Percentiles rank a stretch among this genome's conserved stretches.
These are phyloP conservation scores for Phaethornis superciliosus DNA, from an alignment of 2,113 vertebrate genomes.

Conservation along the genomic window DNA sequence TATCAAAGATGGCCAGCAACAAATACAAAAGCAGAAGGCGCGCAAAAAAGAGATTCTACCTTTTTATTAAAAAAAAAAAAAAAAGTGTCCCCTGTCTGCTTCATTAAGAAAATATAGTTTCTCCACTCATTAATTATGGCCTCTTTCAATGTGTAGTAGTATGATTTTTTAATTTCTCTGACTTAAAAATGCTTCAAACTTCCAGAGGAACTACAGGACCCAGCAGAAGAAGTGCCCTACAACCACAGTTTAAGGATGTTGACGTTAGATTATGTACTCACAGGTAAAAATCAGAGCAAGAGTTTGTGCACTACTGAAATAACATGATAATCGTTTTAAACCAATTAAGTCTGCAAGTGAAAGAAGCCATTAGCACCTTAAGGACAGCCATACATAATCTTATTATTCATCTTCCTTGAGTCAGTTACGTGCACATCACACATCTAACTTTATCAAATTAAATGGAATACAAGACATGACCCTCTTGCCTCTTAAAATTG, in stretches of 20 bases:
- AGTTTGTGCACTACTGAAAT: background rate
- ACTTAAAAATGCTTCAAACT: background rate
- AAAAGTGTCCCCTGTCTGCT: background rate
- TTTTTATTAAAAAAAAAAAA: background rate
- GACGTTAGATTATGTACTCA: background rate
- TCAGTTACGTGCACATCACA: background rate
- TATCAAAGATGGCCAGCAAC: slow-evolving; percentile 1
- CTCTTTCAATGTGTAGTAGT: background rate
- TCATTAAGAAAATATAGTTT: too few relatives aligned
- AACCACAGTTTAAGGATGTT: background rate
- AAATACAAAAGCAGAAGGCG: background rate
- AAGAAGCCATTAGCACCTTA: background rate
- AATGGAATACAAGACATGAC: background rate
- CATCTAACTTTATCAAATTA: background rate
- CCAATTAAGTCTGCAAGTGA: background rate
- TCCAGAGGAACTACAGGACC: background rate
- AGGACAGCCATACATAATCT: background rate
- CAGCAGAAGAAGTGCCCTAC: background rate
- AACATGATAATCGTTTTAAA: background rate
- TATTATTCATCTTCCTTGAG: background rate
- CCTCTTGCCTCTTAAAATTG: background rate
- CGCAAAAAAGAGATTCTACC: background rate
- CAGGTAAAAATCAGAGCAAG: background rate
- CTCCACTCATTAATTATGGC: too few relatives aligned
- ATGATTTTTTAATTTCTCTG: background rate